A percentile compares a stretch with the other conserved stretches of the same genome.
Conservation (phyloP, 2,797 vertebrate species). For the Chloroceryle inda region DNA sequence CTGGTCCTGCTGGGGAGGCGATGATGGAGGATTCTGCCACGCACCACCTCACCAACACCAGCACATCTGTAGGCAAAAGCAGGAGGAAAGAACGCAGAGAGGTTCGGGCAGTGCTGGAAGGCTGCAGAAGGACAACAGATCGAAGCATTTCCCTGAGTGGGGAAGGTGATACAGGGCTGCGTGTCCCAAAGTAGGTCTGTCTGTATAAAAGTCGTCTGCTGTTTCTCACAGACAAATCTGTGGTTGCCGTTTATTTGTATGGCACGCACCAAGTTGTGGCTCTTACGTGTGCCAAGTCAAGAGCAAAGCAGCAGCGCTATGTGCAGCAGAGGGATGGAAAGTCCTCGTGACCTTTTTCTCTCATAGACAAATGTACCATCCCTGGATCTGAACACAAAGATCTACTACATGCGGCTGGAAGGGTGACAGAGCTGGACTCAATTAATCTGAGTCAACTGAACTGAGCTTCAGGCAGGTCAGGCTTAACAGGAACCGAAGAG, state of each 20-base stretch:
- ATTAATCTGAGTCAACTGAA: background rate
- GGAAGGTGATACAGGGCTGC: background rate
- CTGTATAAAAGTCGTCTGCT: background rate
- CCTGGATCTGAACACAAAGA: background rate
- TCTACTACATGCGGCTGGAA: background rate
- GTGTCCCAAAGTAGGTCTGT: background rate
- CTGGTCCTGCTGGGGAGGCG: rapidly evolving
- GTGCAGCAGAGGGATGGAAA: background rate
- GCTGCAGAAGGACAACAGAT: rapidly evolving
- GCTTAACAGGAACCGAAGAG: background rate
- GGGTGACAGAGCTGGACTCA: background rate
- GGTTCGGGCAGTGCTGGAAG: background rate
- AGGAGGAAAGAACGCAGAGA: background rate
- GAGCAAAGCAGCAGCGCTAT: background rate
- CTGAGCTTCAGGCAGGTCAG: background rate
- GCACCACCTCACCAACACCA: background rate
- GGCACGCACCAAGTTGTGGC: rapidly evolving
- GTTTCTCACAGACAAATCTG: background rate
- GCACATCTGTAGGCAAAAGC: background rate
- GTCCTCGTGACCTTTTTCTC: background rate
- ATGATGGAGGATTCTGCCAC: rapidly evolving
- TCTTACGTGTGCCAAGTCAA: background rate
- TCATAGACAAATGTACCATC: background rate
- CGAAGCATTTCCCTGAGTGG: background rate
- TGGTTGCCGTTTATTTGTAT: background rate